phyloP scores from a whole-genome alignment of 2,113 vertebrate genomes.

The Nibea albiflora region DNA sequence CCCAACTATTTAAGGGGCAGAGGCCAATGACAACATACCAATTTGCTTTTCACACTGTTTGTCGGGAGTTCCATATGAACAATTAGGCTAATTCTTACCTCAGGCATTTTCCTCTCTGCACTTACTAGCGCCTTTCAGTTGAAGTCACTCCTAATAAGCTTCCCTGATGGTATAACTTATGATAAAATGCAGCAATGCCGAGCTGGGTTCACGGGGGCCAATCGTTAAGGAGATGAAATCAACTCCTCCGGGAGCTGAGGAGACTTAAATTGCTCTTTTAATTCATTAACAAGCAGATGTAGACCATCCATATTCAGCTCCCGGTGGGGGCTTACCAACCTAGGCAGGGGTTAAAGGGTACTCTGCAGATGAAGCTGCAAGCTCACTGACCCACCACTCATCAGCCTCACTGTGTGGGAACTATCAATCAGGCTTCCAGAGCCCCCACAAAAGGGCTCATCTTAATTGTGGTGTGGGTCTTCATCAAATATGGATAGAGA shows the following conservation, averaged over 20 bases:
- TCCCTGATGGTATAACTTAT: conserved; percentile 70
- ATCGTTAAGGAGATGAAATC: conserved; percentile 79
- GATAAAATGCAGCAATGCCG: conserved; percentile 70
- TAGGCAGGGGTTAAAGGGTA: conserved; percentile 72
- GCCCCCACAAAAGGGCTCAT: conserved; percentile 36
- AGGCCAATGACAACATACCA: conserved; percentile 57
- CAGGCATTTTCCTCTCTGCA: conserved; percentile 44
- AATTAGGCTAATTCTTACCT: conserved; percentile 65
- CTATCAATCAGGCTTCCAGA: conserved; percentile 68
- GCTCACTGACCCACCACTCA: conserved; percentile 61
- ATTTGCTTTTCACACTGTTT: conserved; percentile 49
- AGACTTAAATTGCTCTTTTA: conserved; percentile 79
- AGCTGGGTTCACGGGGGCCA: conserved; percentile 64
- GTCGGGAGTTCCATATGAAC: conserved; percentile 26
- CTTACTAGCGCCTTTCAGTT: conserved; percentile 57
- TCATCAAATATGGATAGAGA: conserved; percentile 84
- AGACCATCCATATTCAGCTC: conserved; percentile 69
- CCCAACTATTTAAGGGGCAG: neutral
- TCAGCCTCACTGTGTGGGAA: conserved; percentile 58
- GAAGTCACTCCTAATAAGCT: conserved; percentile 74
- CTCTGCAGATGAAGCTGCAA: conserved; percentile 54
- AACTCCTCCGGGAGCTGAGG: conserved; percentile 64
- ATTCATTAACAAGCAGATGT: conserved; percentile 82
- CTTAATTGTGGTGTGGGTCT: conserved; percentile 76
- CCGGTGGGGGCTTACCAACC: conserved; percentile 54